Conservation (phyloP, 2,113 vertebrate species). For the Boleophthalmus pectinirostris region DNA sequence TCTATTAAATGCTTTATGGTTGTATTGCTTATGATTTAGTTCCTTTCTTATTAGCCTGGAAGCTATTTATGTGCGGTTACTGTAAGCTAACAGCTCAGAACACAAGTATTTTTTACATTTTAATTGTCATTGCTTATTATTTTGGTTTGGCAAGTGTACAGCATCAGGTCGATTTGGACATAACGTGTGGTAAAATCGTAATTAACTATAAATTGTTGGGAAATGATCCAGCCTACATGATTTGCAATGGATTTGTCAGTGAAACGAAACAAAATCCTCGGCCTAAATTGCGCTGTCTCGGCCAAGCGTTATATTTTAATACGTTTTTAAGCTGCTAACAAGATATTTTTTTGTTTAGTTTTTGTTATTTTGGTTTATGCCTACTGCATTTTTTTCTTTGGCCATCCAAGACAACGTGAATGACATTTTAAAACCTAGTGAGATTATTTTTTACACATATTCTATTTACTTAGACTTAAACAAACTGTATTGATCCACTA, state of each 20-base stretch:
- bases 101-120: conserved; percentile 3
- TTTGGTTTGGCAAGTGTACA: not conserved
- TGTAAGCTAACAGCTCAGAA: conserved; percentile 19
- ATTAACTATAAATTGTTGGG: not conserved
- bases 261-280: not conserved
- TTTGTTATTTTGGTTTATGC: not conserved
- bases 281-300: not conserved
- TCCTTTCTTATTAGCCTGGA: not conserved
- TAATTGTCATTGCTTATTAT: not conserved
- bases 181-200: not conserved
- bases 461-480: too few species aligned
- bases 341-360: not conserved
- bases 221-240: not conserved
- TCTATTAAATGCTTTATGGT: not conserved
- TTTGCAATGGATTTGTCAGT: not conserved
- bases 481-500: too few species aligned
- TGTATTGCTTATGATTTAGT: not conserved
- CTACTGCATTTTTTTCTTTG: not conserved
- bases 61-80: conserved; percentile 31
- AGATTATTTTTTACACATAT: too few species aligned
- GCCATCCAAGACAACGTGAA: too few species aligned
- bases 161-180: not conserved
- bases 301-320: too few species aligned
- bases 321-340: not conserved
- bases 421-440: too few species aligned